Evolutionary conservation across 1,140 invertebrate species (phyloP).

Genomic region (Zaprionus capensis): DNA sequence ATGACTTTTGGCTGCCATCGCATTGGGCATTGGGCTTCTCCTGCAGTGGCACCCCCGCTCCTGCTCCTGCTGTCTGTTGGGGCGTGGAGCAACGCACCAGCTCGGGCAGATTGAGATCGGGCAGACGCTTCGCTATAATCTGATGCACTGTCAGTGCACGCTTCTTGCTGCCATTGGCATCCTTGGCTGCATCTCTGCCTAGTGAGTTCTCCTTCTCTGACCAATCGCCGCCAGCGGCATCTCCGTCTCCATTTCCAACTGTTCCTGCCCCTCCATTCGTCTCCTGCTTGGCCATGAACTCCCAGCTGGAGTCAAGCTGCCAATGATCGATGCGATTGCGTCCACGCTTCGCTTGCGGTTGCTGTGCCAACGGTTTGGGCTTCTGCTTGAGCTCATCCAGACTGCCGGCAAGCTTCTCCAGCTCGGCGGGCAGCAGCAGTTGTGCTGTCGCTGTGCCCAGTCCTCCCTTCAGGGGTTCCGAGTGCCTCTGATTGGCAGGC

Average conservation of each 20-base stretch:
- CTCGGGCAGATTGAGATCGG: conserved; percentile 82
- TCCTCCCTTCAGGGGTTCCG: conserved; percentile 85
- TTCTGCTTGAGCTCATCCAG: conserved; percentile 83
- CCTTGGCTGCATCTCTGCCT: conserved; percentile 46
- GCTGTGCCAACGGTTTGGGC: conserved; percentile 53
- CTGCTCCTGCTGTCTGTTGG: conserved; percentile 38
- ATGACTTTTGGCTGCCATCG: conserved; percentile 77
- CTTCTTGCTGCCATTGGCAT: conserved; percentile 74
- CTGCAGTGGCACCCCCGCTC: conserved; percentile 15
- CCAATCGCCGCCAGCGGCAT: conserved; percentile 66
- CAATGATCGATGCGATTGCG: conserved; percentile 87
- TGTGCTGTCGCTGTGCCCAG: conserved; percentile 28
- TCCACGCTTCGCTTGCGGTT: conserved; percentile 63
- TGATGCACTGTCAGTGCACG: conserved; percentile 89
- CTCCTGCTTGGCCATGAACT: conserved; percentile 90
- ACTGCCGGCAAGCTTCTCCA: conserved; percentile 79
- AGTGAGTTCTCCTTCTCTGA: conserved; percentile 75
- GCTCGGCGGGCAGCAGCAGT: conserved; percentile 65
- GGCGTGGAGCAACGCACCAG: conserved; percentile 72
- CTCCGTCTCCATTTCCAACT: conserved; percentile 30
- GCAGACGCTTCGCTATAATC: conserved; percentile 89
- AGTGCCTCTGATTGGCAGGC: conserved; percentile 85
- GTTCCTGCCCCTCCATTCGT: conserved; percentile 27
- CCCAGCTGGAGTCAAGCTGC: conserved; percentile 94
- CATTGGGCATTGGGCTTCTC: conserved; percentile 31